Evolutionary conservation across 2,888 invertebrate genomes (phyloP).

Genomic region (Leucophenga montana): DNA sequence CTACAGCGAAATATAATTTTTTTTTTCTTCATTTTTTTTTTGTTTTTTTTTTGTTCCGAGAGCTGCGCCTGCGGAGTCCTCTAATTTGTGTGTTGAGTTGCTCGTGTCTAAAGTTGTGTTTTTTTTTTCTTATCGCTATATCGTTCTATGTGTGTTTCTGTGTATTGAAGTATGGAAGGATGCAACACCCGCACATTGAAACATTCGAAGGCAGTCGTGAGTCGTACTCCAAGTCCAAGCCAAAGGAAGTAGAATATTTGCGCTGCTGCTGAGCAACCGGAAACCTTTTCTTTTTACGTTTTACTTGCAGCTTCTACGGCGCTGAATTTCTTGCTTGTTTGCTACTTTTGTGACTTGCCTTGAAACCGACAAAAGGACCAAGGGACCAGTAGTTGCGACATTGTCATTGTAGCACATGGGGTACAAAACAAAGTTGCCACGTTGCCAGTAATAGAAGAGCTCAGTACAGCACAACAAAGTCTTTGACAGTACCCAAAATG

Average conservation of each 20-base stretch:
- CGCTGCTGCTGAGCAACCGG: constrained; percentile 55
- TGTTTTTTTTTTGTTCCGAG: constrained; percentile 2
- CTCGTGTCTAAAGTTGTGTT: constrained; percentile 50
- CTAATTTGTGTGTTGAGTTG: constrained; percentile 66
- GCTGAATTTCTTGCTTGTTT: constrained; percentile 26
- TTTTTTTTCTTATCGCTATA: neutral
- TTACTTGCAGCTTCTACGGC: neutral
- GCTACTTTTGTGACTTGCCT: constrained; percentile 31
- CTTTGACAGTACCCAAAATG: constrained; percentile 21
- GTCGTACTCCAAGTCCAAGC: constrained; percentile 45
- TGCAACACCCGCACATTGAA: constrained; percentile 4
- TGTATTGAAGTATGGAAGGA: neutral
- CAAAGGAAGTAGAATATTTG: constrained; percentile 55
- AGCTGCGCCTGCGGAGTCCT: constrained; percentile 51
- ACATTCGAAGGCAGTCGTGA: neutral
- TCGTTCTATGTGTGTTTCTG: neutral
- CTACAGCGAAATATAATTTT: neutral
- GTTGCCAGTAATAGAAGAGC: constrained; percentile 46
- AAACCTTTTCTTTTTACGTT: constrained; percentile 56
- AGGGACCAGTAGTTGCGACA: constrained; percentile 48
- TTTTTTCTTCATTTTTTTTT: too few species aligned
- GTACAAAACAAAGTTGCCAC: constrained; percentile 16
- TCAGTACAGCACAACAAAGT: too few species aligned
- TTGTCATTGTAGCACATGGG: constrained; percentile 14
- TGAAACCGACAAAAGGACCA: constrained; percentile 41